Base-by-base conservation (phyloP, 1,140 invertebrate genomes). In the Anthonomus grandis region DNA sequence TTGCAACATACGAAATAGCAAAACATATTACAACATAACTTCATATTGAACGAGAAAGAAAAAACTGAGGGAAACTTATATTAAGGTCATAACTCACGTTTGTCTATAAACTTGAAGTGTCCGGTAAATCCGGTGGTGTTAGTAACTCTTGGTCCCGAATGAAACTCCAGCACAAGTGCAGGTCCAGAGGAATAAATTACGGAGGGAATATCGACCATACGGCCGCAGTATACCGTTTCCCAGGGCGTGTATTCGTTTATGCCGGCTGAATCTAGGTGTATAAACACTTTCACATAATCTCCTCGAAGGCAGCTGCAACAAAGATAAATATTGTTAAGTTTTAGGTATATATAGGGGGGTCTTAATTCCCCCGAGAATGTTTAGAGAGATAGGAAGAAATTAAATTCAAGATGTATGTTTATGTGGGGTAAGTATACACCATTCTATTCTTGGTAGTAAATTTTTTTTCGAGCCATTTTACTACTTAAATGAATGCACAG, bases 231-330 rank as follows among this genome's bases (percentile, higher is more conserved):
- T 59, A 87, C 78, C 34, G 81, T 80, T 17, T 88, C 85, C 82
- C 86, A 88, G 10, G 81, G 81, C 19, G 86, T 90, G 49, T 86
- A 81, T 71, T 93, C 90, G 67, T 89, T 91, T 62, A 93, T 84
- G 36, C 81, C 80, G 4, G 82, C 81, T 3, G 81, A 80, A 50
- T 85, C 84, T 70, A 84, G 76, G 77, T 84, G 87, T 42, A 87
- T 77, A 75, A 89, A 93, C 45, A 93, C 79, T 75, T 90, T 89
- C 48, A 93, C 70, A 71, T 85, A 92, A 73, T 93, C 90, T 0
- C 83, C 84, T 34, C 79, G 78, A 39, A 80, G 73, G 70, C 91
- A 93, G 59, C 90, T 92, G 81, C 51, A 82, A 83, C 65, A 69
- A 68, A 68, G 67, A 61, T 48, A 49, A 57, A 44, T 55, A 55